Conservation (phyloP, 2,888 invertebrate genomes). For the Drosophila fulvimacula region DNA sequence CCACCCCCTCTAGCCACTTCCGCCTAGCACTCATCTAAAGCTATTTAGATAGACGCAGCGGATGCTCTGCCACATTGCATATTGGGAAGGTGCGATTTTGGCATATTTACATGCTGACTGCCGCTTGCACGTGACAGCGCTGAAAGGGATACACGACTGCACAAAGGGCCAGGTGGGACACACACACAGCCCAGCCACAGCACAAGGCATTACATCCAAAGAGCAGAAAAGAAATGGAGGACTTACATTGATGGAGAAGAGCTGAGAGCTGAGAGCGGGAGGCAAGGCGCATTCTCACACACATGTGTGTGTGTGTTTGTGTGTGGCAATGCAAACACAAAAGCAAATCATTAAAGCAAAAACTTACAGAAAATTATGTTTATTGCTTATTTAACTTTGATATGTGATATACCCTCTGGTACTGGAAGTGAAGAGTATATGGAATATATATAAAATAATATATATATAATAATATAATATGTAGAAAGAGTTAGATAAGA, state of each 20-base stretch:
- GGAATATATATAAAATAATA: too few species aligned
- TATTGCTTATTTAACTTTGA: conserved; percentile 54
- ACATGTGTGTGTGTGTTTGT: conserved; percentile 4
- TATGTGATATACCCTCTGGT: conserved; percentile 2
- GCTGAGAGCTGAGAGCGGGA: conserved; percentile 27
- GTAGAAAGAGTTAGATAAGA: too few species aligned
- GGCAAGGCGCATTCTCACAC: neutral
- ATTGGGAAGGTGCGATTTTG: conserved; percentile 27
- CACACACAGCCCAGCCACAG: conserved; percentile 17
- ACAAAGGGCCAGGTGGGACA: conserved; percentile 20
- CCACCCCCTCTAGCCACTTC: neutral
- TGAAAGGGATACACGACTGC: conserved; percentile 9
- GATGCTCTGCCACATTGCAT: conserved; percentile 23
- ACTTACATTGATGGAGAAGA: conserved; percentile 34
- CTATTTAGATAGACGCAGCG: conserved; percentile 29
- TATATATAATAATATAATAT: too few species aligned
- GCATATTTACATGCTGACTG: conserved; percentile 27
- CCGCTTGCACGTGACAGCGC: conserved; percentile 56
- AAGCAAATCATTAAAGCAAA: conserved; percentile 61
- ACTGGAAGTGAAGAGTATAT: neutral
- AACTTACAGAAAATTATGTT: conserved; percentile 63
- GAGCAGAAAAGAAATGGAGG: conserved; percentile 1
- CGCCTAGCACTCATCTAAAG: conserved; percentile 8
- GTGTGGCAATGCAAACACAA: conserved; percentile 48
- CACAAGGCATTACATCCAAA: conserved; percentile 7